A percentile compares a stretch with the other conserved stretches of the same genome.
phyloP scores from a whole-genome alignment of 2,888 invertebrate species.

The Hololepta plana region DNA sequence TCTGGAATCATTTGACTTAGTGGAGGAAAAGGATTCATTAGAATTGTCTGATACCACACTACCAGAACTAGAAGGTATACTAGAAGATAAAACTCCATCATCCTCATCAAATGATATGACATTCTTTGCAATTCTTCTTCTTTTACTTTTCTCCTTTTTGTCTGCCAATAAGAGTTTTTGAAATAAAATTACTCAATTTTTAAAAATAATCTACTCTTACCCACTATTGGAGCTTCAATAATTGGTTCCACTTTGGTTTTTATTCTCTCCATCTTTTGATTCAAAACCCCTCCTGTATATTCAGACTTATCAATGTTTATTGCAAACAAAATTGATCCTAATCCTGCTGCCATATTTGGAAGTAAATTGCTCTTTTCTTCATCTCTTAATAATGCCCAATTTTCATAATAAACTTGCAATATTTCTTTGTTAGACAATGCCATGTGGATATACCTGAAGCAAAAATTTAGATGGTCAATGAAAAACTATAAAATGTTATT shows the following conservation, averaged over 20 bases:
- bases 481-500: conserved; percentile 15
- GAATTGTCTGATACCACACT: too few species aligned
- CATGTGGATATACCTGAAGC: conserved; percentile 48
- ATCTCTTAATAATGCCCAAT: conserved; percentile 69
- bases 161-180: too few species aligned
- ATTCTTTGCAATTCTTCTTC: conserved; percentile 36
- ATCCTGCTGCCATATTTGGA: conserved; percentile 71
- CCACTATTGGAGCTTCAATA: conserved; percentile 47
- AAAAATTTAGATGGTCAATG: conserved; percentile 9
- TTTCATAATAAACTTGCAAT: conserved; percentile 60
- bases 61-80: conserved; percentile 20
- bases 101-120: conserved; percentile 53
- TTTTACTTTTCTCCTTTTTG: conserved; percentile 31
- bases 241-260: conserved; percentile 40
- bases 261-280: conserved; percentile 27
- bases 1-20: conserved; percentile 3
- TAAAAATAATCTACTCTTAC: conserved; percentile 17
- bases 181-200: too few species aligned
- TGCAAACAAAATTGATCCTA: conserved; percentile 83
- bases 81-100: conserved; percentile 24
- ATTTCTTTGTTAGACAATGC: conserved; percentile 46
- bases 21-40: background rate
- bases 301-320: conserved; percentile 77
- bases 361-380: conserved; percentile 60
- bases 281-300: conserved; percentile 39